Percentiles rank a stretch among this genome's conserved stretches.
Evolutionary conservation across 2,113 vertebrate genomes (phyloP).

Genomic region (Eolophus roseicapilla): DNA sequence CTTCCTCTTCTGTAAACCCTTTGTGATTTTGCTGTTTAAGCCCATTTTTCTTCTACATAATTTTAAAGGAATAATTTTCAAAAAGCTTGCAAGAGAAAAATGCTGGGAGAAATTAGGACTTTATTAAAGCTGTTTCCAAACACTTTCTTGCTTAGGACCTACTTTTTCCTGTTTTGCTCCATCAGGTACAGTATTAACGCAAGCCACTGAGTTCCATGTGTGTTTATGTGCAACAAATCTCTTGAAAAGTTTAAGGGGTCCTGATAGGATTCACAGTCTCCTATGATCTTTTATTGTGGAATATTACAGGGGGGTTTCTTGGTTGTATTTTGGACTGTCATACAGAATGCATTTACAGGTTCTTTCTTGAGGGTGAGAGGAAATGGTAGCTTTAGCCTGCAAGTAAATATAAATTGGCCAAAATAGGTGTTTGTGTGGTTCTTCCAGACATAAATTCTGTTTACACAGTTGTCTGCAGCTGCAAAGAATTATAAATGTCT

Average conservation of each 20-base stretch:
- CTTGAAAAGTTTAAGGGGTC: neutral
- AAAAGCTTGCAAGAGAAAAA: neutral
- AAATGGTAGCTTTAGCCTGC: neutral
- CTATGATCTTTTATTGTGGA: neutral
- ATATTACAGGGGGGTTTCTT: neutral
- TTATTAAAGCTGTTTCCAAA: neutral
- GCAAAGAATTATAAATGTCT: neutral
- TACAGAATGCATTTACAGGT: neutral
- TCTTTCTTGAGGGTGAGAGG: neutral
- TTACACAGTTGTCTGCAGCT: conserved; percentile 17
- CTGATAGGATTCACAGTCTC: neutral
- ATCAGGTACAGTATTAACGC: neutral
- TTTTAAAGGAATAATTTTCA: neutral
- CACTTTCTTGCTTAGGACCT: neutral
- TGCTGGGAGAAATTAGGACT: neutral
- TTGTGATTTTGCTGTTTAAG: neutral
- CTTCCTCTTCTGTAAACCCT: neutral
- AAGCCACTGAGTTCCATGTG: neutral
- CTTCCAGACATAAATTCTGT: neutral
- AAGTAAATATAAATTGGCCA: conserved; percentile 9
- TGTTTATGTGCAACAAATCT: neutral
- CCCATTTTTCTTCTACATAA: neutral
- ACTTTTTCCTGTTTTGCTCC: neutral
- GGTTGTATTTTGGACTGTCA: neutral
- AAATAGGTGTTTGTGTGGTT: neutral